Percentiles rank a stretch among this genome's conserved stretches.
phyloP scores from a whole-genome alignment of 2,888 invertebrate species.

The Stenodera caucasica region DNA sequence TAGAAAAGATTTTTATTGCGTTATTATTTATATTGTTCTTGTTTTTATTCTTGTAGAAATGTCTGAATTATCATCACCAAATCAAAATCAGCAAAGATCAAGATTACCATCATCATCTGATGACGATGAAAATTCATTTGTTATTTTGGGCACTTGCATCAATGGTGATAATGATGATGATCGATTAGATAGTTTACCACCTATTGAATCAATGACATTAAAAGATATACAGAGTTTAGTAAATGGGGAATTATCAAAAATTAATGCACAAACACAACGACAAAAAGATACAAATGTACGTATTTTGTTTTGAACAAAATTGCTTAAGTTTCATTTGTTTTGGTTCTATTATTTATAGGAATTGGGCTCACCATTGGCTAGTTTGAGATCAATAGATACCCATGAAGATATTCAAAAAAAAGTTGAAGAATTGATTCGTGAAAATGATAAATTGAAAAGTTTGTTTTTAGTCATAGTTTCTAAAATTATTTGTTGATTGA shows the following conservation, averaged over 20 bases:
- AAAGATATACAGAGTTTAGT: neutral
- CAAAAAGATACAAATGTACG: neutral
- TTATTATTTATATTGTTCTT: neutral
- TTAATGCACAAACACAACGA: neutral
- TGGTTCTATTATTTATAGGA: too few relatives aligned
- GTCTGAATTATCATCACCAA: neutral
- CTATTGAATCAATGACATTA: neutral
- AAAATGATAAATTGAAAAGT: conserved; percentile 46
- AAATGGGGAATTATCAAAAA: neutral
- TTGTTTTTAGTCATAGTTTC: neutral
- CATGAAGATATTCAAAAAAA: conserved; percentile 46
- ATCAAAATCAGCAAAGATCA: neutral
- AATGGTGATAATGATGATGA: conserved; percentile 1
- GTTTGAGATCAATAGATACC: conserved; percentile 21
- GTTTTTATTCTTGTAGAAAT: neutral
- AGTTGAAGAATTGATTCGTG: conserved; percentile 43
- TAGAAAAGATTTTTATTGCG: neutral
- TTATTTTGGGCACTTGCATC: conserved; percentile 39
- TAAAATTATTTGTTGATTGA: neutral
- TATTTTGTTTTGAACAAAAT: neutral
- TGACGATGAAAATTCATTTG: conserved; percentile 48
- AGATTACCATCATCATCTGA: conserved; percentile 31
- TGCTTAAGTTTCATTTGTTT: too few relatives aligned
- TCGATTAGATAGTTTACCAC: neutral
- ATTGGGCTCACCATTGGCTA: neutral